Percentiles rank a stretch among this genome's conserved stretches.
Evolutionary conservation across 2,797 vertebrate species (phyloP).

Genomic region (Malurus leucopterus): DNA sequence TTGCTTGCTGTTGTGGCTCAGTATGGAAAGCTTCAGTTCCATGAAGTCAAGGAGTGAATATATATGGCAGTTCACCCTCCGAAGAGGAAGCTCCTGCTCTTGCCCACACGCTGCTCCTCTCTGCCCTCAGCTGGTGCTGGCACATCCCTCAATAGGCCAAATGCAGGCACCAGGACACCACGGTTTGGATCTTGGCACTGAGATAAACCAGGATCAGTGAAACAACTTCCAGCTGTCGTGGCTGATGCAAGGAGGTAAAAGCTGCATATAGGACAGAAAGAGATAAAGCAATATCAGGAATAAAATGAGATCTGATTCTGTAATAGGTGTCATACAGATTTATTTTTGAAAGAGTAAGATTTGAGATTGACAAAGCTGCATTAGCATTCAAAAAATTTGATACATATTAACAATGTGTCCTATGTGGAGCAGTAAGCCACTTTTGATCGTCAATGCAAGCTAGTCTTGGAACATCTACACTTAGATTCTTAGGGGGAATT

Average conservation of each 20-base stretch:
- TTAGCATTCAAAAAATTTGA: not conserved
- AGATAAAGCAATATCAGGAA: not conserved
- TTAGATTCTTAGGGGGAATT: not conserved
- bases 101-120: rapidly evolving
- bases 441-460: not conserved
- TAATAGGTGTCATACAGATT: not conserved
- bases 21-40: not conserved
- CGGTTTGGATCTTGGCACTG: rapidly evolving
- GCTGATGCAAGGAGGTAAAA: not conserved
- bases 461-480: not conserved
- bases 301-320: not conserved
- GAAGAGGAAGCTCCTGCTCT: not conserved
- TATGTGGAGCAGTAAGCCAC: not conserved
- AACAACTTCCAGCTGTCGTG: not conserved
- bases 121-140: not conserved
- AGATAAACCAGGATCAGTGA: not conserved
- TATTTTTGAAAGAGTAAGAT: not conserved
- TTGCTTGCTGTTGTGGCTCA: not conserved
- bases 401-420: not conserved
- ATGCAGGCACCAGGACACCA: rapidly evolving
- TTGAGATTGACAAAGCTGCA: not conserved
- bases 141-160: not conserved
- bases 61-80: rapidly evolving
- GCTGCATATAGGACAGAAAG: not conserved
- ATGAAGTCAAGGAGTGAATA: rapidly evolving